These are phyloP conservation scores for Drosophila pallidifrons DNA, from an alignment of 1,140 invertebrate genomes.

Conservation along the genomic window DNA sequence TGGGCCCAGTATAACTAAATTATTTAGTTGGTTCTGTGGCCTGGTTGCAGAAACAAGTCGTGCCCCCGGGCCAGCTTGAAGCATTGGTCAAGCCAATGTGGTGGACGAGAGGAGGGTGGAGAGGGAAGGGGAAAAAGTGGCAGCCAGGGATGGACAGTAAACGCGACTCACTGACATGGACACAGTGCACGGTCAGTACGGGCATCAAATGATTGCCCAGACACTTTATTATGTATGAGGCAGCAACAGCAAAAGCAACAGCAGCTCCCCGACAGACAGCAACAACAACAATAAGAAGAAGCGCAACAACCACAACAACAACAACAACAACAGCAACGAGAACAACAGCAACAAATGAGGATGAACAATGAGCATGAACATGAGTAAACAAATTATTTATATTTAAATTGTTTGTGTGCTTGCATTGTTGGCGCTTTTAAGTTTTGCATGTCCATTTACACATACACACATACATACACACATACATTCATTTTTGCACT, in stretches of 20 bases:
- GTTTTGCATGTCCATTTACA: conserved; percentile 62
- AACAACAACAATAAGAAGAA: conserved; percentile 40
- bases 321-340: conserved; percentile 46
- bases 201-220: conserved; percentile 80
- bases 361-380: conserved; percentile 79
- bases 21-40: conserved; percentile 76
- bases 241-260: conserved; percentile 56
- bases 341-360: conserved; percentile 48
- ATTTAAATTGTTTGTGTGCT: conserved; percentile 80
- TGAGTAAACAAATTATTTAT: conserved; percentile 82
- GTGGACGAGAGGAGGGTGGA: background rate
- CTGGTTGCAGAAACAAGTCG: conserved; percentile 52
- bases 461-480: conserved; percentile 8
- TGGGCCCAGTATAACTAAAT: conserved; percentile 71
- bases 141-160: conserved; percentile 16
- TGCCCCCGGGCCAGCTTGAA: conserved; percentile 41
- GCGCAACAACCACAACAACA: conserved; percentile 28
- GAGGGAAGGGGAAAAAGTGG: background rate
- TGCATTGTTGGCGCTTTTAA: conserved; percentile 64
- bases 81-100: conserved; percentile 13
- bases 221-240: conserved; percentile 82
- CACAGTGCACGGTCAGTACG: conserved; percentile 37
- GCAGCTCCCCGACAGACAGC: conserved; percentile 35
- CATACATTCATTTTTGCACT: background rate
- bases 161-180: conserved; percentile 66